A percentile compares a stretch with the other conserved stretches of the same genome.
phyloP scores from a whole-genome alignment of 2,797 vertebrate genomes.

The Kryptolebias ocellatus region DNA sequence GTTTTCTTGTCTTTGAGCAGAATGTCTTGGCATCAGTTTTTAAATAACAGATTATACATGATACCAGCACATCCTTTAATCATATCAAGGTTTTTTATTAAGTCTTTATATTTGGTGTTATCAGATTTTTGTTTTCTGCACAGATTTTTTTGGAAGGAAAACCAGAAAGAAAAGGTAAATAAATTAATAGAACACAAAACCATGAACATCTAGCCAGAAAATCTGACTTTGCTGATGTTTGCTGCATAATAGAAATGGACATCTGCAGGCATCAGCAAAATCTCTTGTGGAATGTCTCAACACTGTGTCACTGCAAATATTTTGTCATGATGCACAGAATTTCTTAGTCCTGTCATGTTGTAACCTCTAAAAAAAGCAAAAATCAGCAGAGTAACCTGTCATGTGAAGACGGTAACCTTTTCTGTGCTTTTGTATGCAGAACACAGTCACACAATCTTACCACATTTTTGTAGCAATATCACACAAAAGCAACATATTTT shows the following conservation, averaged over 20 bases:
- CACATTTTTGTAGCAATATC: too few relatives aligned
- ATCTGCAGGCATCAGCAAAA: slow-evolving; percentile 72
- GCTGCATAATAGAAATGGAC: slow-evolving; percentile 65
- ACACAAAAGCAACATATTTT: too few relatives aligned
- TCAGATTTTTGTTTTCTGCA: too few relatives aligned
- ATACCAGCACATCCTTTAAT: too few relatives aligned
- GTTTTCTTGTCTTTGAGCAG: too few relatives aligned
- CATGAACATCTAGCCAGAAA: slow-evolving; percentile 25
- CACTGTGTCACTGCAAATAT: slow-evolving; percentile 73
- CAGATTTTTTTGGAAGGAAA: background rate
- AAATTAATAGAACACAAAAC: slow-evolving; percentile 17
- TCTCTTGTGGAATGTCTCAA: slow-evolving; percentile 70
- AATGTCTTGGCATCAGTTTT: too few relatives aligned
- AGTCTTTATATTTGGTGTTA: too few relatives aligned
- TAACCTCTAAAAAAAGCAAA: slow-evolving; percentile 67
- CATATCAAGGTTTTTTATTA: too few relatives aligned
- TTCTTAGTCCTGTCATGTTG: slow-evolving; percentile 46
- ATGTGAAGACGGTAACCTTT: slow-evolving; percentile 28
- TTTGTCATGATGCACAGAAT: slow-evolving; percentile 65
- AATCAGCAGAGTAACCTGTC: slow-evolving; percentile 73
- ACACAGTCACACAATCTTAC: background rate
- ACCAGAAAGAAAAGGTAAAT: background rate
- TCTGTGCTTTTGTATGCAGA: slow-evolving; percentile 17
- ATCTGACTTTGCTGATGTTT: slow-evolving; percentile 65
- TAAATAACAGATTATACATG: too few relatives aligned